Conservation (phyloP, 2,888 invertebrate genomes). For the Nezara viridula region DNA sequence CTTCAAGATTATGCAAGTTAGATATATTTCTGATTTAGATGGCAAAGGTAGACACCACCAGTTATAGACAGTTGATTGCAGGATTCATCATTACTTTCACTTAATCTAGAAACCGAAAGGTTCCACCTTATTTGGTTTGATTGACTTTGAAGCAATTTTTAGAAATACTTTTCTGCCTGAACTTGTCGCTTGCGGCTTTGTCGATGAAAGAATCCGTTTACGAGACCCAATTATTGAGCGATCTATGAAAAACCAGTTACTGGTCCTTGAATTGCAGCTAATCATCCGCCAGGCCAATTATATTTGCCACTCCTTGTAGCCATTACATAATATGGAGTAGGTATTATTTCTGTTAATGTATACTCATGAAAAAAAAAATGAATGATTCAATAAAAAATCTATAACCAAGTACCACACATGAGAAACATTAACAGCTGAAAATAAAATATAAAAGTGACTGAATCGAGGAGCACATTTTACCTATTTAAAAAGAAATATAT, state of each 20-base stretch:
- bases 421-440: not conserved
- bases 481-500: not conserved
- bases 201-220: not conserved
- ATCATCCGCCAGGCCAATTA: not conserved
- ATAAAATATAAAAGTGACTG: no score
- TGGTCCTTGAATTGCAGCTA: constrained; percentile 11
- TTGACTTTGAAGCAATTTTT: not conserved
- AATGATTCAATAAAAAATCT: not conserved
- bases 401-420: not conserved
- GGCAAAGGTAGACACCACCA: not conserved
- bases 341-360: not conserved
- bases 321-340: not conserved
- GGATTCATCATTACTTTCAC: not conserved
- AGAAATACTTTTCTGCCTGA: not conserved
- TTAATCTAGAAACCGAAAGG: not conserved
- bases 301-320: not conserved
- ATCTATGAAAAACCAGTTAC: constrained; percentile 14
- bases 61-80: not conserved
- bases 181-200: not conserved
- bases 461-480: no score
- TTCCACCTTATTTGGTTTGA: not conserved
- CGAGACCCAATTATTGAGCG: constrained; percentile 25
- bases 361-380: not conserved
- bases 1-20: no score
- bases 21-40: no score